Conservation (phyloP, 2,888 invertebrate genomes). For the Gordius sp. region DNA sequence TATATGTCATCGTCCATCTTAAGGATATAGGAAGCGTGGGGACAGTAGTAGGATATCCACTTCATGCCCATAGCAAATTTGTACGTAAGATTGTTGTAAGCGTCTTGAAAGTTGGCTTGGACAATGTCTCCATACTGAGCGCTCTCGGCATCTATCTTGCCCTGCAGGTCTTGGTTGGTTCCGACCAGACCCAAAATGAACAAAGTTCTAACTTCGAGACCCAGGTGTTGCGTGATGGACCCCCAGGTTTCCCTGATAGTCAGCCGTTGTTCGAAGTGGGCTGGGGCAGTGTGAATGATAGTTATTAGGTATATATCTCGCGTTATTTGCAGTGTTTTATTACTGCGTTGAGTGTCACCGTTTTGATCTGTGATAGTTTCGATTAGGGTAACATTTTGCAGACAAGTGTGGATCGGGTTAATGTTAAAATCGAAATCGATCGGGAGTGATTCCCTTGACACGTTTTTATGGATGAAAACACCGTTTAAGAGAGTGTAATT, state of each 20-base stretch:
- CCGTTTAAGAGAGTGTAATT: too few species aligned
- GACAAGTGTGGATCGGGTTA: too few species aligned
- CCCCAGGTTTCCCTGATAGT: neutral
- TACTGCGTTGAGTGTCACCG: too few species aligned
- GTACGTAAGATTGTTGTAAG: too few species aligned
- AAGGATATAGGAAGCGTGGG: too few species aligned
- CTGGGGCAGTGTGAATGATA: neutral
- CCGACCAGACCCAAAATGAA: neutral
- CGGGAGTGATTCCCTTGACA: too few species aligned
- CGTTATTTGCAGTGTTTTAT: too few species aligned
- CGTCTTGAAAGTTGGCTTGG: neutral
- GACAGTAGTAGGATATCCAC: neutral
- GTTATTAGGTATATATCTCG: neutral
- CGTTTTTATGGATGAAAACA: too few species aligned
- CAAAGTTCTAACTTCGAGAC: neutral
- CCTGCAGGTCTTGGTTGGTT: neutral
- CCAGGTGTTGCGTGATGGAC: neutral
- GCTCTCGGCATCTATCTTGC: neutral
- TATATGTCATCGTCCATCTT: constrained; percentile 17
- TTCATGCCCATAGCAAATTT: neutral
- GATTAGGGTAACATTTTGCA: too few species aligned
- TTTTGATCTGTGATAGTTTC: too few species aligned
- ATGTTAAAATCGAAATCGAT: too few species aligned
- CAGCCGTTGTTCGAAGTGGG: too few species aligned
- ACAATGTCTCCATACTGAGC: neutral